Conservation (phyloP, 2,888 invertebrate genomes). For the Diaperis boleti region DNA sequence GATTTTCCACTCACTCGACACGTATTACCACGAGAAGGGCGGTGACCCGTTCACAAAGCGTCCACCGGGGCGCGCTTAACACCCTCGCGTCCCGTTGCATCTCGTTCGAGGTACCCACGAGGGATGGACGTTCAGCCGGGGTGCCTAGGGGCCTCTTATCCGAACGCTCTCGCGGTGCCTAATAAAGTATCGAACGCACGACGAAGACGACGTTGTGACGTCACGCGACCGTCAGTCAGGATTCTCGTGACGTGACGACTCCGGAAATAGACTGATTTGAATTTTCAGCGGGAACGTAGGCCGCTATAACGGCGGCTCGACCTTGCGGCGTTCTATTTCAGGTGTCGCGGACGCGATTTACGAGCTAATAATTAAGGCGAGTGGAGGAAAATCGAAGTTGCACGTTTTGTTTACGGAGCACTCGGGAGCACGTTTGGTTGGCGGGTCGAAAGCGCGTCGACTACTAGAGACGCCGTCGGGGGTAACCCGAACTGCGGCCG, state of each 20-base stretch:
- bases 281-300: constrained; percentile 35
- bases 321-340: constrained; percentile 26
- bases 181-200: constrained; percentile 51
- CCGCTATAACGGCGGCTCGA: constrained; percentile 12
- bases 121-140: constrained; percentile 1
- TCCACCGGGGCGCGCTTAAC: constrained; percentile 33
- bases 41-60: constrained; percentile 37
- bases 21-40: constrained; percentile 25
- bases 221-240: constrained; percentile 37
- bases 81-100: constrained; percentile 21
- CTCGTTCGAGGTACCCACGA: constrained; percentile 3
- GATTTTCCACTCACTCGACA: constrained; percentile 28
- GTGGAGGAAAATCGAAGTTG: too few relatives aligned
- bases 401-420: constrained; percentile 47
- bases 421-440: constrained; percentile 44
- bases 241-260: constrained; percentile 21
- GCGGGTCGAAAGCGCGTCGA: constrained; percentile 44
- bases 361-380: constrained; percentile 28
- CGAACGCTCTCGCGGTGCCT: constrained; percentile 36
- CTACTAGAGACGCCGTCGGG: constrained; percentile 47
- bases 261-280: constrained; percentile 40
- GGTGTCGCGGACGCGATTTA: constrained; percentile 26
- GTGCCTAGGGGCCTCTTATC: too few relatives aligned
- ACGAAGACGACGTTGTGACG: constrained; percentile 42
- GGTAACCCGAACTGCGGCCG: constrained; percentile 50